Evolutionary conservation across 2,888 invertebrate genomes (phyloP), one percentile per base, ranked within the genome.

Genomic region (Drosophila greeni): DNA sequence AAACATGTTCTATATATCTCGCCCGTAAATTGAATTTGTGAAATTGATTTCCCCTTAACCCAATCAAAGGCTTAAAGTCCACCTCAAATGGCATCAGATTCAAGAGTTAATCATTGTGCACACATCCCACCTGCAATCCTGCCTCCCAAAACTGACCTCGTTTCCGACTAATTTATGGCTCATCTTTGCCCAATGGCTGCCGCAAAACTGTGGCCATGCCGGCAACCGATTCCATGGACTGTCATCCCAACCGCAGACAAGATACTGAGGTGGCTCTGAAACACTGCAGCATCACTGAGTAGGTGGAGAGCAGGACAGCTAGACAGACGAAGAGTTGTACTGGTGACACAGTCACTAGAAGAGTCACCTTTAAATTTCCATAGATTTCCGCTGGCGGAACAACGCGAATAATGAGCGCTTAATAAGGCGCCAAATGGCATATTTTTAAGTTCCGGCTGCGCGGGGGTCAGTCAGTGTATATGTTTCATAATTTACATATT

Each of bases 371-470:
- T 51, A 64, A 52, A 64, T 34, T 37, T 58, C 42, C 65, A 73
- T 43, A 68, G 29, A 59, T 66, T 54, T 49, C 36, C 49, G 37
- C 55, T 45, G 37, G n/a, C n/a, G n/a, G 49, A 57, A 55, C 55
- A 56, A 66, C 74, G 57, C 72, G 74, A 79, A 76, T 78, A 78
- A 78, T 82, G 80, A 66, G 66, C 62, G 76, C 77, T 82, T 82
- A 79, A 82, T 76, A 78, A 69, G 68, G 70, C 66, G 37, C 45
- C 66, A 54, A 59, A 57, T 56, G 68, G 47, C 57, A 66, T 75
- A 78, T 69, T 77, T 69, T 73, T 61, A 61, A 49, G 43, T 34
- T 40, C 34, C 62, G 45, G 14, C 20, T 29, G 49, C 48, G 18
- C 26, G n/a, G 16, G 20, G n/a, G n/a, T n/a, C n/a, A n/a, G 37